Percentiles rank a stretch among this genome's conserved stretches.
Evolutionary conservation across 2,888 invertebrate species (phyloP).

Genomic region (Nebria brevicollis): DNA sequence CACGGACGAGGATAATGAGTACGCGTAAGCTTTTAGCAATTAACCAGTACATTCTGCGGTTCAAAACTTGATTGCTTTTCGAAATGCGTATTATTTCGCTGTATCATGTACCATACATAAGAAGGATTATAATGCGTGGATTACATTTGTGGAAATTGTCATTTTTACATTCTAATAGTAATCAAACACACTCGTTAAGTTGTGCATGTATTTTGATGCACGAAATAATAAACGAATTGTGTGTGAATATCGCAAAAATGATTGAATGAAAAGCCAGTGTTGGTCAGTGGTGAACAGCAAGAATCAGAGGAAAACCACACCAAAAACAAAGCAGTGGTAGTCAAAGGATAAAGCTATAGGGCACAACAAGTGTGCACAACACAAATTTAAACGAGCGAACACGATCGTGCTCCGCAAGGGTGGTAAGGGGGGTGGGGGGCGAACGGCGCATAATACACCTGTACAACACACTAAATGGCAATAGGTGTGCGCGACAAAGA

Average conservation of each 20-base stretch:
- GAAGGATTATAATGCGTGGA: not conserved
- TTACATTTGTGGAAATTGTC: not conserved
- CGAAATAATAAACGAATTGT: no score
- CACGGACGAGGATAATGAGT: not conserved
- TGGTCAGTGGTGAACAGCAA: no score
- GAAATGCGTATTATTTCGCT: not conserved
- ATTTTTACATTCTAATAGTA: not conserved
- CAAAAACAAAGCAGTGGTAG: not conserved
- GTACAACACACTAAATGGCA: not conserved
- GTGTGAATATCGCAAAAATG: no score
- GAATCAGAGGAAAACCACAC: not conserved
- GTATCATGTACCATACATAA: not conserved
- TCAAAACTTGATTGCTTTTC: not conserved
- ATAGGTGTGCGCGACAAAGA: not conserved
- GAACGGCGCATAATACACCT: not conserved
- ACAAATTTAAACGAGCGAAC: conserved; percentile 5
- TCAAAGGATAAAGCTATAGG: not conserved
- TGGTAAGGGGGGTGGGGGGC: not conserved
- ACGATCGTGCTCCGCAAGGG: not conserved
- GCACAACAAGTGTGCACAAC: not conserved
- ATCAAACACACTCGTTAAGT: no score
- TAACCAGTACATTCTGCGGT: not conserved
- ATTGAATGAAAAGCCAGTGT: no score
- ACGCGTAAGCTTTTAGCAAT: not conserved
- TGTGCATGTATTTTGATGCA: no score